Evolutionary conservation across 2,797 vertebrate species (phyloP).

Genomic region (Helostoma temminkii): DNA sequence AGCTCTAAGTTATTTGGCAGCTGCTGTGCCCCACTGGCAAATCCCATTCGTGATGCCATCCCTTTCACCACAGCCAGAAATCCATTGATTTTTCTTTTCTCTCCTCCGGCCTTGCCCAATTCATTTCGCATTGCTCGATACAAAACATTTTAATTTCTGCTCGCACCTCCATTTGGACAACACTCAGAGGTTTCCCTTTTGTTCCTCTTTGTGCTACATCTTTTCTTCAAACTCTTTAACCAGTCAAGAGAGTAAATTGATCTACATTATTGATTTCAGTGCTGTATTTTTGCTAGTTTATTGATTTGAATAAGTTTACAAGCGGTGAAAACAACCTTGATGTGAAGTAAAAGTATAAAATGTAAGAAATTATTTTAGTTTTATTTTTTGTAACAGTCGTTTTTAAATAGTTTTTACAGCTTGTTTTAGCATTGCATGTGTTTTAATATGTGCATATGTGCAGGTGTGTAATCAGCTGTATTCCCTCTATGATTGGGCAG

Average conservation of each 20-base stretch:
- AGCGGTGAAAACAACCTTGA: conserved; percentile 4
- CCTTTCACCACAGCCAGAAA: conserved; percentile 91
- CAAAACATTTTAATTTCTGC: conserved; percentile 99
- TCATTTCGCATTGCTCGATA: conserved; percentile 94
- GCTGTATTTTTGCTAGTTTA: conserved; percentile 13
- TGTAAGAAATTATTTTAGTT: background rate
- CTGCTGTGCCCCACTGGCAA: conserved; percentile 97
- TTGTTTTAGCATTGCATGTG: conserved; percentile 37
- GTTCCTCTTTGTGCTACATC: conserved; percentile 45
- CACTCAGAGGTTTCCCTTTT: conserved; percentile 82
- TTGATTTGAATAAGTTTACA: conserved; percentile 38
- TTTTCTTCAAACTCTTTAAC: conserved; percentile 81
- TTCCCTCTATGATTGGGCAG: conserved; percentile 75
- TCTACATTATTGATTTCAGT: conserved; percentile 35
- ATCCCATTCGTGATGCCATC: conserved; percentile 93
- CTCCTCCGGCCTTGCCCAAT: conserved; percentile 87
- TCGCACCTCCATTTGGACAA: conserved; percentile 87
- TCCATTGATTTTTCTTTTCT: conserved; percentile 95
- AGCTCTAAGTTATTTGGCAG: conserved; percentile 97
- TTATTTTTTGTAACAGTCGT: background rate
- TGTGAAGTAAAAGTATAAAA: background rate
- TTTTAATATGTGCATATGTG: conserved; percentile 56
- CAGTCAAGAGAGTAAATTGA: conserved; percentile 83
- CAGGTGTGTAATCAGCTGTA: conserved; percentile 75
- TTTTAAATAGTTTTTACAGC: conserved; percentile 23